Evolutionary conservation across 2,113 vertebrate species (phyloP).

Genomic region (Aix galericulata): DNA sequence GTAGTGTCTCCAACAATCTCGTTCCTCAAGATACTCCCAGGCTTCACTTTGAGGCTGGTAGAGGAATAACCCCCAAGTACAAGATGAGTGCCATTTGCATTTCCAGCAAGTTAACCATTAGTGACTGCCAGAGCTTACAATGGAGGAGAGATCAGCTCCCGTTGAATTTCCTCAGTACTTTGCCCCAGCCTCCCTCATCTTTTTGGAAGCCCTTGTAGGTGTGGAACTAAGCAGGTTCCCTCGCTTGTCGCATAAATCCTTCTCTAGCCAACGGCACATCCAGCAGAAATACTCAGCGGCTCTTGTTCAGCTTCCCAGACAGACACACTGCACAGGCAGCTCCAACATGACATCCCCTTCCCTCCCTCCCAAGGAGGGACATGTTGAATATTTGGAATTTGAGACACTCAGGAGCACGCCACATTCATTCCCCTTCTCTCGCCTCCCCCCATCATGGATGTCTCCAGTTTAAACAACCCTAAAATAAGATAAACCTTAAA

Average conservation of each 20-base stretch:
- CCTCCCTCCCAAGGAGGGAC: not conserved
- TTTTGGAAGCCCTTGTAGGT: not conserved
- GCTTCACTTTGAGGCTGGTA: not conserved
- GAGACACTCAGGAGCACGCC: not conserved
- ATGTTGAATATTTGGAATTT: not conserved
- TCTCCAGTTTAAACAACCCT: not conserved
- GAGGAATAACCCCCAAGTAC: not conserved
- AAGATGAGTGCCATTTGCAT: not conserved
- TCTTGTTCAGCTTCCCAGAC: not conserved
- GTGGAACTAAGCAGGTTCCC: not conserved
- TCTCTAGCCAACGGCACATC: not conserved
- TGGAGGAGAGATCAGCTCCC: not conserved
- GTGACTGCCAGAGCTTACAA: not conserved
- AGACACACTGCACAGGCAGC: not conserved
- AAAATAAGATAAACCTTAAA: not conserved
- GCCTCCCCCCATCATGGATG: not conserved
- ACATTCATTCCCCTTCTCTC: not conserved
- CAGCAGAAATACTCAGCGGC: not conserved
- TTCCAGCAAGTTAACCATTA: not conserved
- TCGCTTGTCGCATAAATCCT: not conserved
- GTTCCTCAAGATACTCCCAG: not conserved
- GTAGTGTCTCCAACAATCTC: not conserved
- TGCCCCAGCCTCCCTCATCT: rapidly evolving
- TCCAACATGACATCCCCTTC: not conserved
- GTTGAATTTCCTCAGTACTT: not conserved